Base-by-base conservation (phyloP, 2,888 invertebrate genomes). In the Abrostola tripartita region DNA sequence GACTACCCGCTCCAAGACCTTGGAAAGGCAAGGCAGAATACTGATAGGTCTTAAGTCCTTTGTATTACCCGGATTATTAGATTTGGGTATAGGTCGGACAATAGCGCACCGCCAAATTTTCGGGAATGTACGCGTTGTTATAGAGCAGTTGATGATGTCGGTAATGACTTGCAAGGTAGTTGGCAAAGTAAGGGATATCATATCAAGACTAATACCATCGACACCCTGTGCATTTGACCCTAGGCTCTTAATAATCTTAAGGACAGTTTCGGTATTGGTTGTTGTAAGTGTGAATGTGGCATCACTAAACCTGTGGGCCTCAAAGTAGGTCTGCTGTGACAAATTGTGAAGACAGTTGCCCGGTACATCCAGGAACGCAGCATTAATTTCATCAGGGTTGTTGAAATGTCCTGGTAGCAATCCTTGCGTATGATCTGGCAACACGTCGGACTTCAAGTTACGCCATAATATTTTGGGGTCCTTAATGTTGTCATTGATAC, bases 11-110 rank as follows among this genome's bases (percentile, higher is more conserved):
- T 52, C 51, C 51, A 52, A n/a, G 7, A 52, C 37, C 51, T 52
- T 52, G 1, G 51, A 52, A 7, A 52, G 51, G 12, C 51, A 52
- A n/a, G 51, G 51, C 12, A 52, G 51, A 7, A 52, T 52, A 37
- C 51, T 52, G 5, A 52, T 52, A 1, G 51, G 51, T n/a, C 51
- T 52, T 7, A 52, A n/a, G 8, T 52, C 51, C 12, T 37, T 52
- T 6, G n/a, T 0, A 37, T 1, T 37, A 12, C 8, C 12, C 4
- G 51, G 51, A 12, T 52, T n/a, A 37, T 37, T 52, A 5, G 2
- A n/a, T 12, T 37, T 52, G 37, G 51, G 37, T 11, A 52, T 52
- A 37, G 51, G 51, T 4, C 51, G 51, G 5, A 52, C 51, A 8
- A 52, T 52, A 5, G 51, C 51, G n/a, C 51, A n/a, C 7, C 51